phyloP scores from a whole-genome alignment of 2,888 invertebrate species.

The Aphodius sticticus region DNA sequence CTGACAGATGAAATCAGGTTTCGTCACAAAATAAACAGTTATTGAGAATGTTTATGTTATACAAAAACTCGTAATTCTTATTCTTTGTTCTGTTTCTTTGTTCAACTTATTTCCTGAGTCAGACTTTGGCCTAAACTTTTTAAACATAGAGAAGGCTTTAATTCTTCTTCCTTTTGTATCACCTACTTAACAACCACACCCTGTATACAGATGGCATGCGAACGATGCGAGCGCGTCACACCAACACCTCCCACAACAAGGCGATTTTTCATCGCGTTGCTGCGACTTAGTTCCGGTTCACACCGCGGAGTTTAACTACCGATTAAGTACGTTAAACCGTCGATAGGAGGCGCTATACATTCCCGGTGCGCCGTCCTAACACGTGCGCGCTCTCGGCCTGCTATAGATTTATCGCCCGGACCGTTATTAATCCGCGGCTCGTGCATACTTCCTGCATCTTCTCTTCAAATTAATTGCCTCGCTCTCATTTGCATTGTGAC shows the following conservation, averaged over 20 bases:
- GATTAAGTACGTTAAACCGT: background rate
- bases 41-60: too few relatives aligned
- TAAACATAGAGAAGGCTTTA: too few relatives aligned
- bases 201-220: background rate
- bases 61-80: too few relatives aligned
- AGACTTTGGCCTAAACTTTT: too few relatives aligned
- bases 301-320: background rate
- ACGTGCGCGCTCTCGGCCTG: constrained; percentile 24
- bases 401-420: constrained; percentile 21
- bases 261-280: background rate
- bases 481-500: background rate
- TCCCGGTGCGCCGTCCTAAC: background rate
- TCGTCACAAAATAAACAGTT: too few relatives aligned
- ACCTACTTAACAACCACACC: too few relatives aligned
- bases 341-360: constrained; percentile 4
- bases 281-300: background rate
- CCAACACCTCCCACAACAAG: background rate
- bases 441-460: background rate
- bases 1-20: too few relatives aligned
- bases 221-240: background rate
- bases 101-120: too few relatives aligned
- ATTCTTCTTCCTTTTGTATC: too few relatives aligned
- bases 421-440: constrained; percentile 21
- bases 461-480: background rate
- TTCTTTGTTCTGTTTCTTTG: too few relatives aligned